Evolutionary conservation across 2,888 invertebrate species (phyloP).

Genomic region (Cosmia pyralina): DNA sequence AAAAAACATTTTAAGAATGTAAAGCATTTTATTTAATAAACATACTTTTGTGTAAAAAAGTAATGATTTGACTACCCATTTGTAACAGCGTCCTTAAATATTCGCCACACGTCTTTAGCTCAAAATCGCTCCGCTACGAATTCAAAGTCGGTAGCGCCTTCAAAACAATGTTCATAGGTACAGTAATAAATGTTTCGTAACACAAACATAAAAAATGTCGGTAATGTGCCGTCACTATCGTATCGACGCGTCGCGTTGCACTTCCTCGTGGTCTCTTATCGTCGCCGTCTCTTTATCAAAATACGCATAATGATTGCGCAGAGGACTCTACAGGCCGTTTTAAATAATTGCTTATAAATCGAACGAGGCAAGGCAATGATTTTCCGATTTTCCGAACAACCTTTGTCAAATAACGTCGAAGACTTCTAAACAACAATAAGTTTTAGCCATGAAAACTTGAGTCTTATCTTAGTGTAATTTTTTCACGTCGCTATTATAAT

Average conservation of each 20-base stretch:
- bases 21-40: no score
- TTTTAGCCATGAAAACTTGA: conserved; percentile 22
- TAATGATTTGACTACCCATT: no score
- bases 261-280: conserved; percentile 83
- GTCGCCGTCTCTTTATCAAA: conserved; percentile 76
- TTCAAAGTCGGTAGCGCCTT: conserved; percentile 20
- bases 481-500: background rate
- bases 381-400: background rate
- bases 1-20: no score
- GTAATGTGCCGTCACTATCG: conserved; percentile 67
- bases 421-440: conserved; percentile 21
- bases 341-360: conserved; percentile 63
- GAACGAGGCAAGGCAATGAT: conserved; percentile 19
- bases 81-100: no score
- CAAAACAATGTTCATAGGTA: conserved; percentile 30
- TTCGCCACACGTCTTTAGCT: background rate
- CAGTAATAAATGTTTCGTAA: conserved; percentile 41
- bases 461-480: conserved; percentile 5
- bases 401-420: conserved; percentile 6
- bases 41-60: no score
- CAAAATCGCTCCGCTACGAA: conserved; percentile 1
- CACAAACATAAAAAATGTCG: conserved; percentile 61
- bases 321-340: conserved; percentile 56
- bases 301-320: conserved; percentile 75
- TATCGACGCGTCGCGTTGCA: conserved; percentile 70